phyloP scores from a whole-genome alignment of 2,113 vertebrate genomes.

The Syrrhaptes paradoxus region DNA sequence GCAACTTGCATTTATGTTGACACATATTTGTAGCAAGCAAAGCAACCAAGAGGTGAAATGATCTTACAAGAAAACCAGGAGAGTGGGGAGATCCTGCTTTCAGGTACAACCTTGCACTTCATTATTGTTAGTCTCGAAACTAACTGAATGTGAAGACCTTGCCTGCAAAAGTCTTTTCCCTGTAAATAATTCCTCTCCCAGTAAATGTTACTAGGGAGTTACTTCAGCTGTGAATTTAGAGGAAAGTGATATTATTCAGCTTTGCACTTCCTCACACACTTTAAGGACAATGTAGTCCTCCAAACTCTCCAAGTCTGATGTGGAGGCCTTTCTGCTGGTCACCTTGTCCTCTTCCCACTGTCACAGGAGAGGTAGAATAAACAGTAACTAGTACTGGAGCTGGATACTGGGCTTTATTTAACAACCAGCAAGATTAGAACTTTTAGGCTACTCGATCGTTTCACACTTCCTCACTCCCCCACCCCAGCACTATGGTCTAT shows the following conservation, averaged over 20 bases:
- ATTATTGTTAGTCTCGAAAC: not conserved
- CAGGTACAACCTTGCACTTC: not conserved
- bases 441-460: not conserved
- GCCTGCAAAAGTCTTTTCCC: not conserved
- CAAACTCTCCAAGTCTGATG: not conserved
- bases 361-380: not conserved
- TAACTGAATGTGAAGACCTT: not conserved
- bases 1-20: not conserved
- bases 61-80: not conserved
- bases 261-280: not conserved
- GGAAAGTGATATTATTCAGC: not conserved
- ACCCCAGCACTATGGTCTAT: accelerated
- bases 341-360: not conserved
- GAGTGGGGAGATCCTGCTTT: not conserved
- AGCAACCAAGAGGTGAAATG: not conserved
- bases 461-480: accelerated
- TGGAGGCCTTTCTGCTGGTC: not conserved
- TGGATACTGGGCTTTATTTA: not conserved
- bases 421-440: not conserved
- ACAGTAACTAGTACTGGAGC: not conserved
- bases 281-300: not conserved
- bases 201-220: not conserved
- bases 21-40: not conserved
- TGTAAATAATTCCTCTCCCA: not conserved
- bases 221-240: not conserved